phyloP scores from a whole-genome alignment of 2,888 invertebrate species.

The Melieria picta region DNA sequence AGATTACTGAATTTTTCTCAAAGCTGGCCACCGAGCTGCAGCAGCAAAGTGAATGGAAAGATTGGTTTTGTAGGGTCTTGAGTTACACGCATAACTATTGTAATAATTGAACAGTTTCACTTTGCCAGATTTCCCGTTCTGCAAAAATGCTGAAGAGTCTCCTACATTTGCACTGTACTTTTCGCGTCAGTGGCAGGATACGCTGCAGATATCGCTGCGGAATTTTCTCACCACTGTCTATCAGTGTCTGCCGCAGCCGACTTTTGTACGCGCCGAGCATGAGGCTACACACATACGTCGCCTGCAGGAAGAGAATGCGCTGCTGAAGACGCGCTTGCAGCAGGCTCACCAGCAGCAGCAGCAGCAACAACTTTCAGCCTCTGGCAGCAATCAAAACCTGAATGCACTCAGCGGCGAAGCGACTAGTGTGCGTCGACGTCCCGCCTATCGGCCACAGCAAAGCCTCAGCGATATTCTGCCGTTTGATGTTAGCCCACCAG shows the following conservation, averaged over 20 bases:
- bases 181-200: constrained; percentile 95
- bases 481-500: constrained; percentile 75
- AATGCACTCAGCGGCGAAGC: constrained; percentile 18
- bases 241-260: constrained; percentile 88
- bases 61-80: constrained; percentile 90
- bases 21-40: constrained; percentile 89
- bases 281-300: constrained; percentile 82
- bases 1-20: constrained; percentile 87
- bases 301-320: constrained; percentile 85
- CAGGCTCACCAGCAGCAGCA: constrained; percentile 57
- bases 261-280: constrained; percentile 85
- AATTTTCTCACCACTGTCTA: constrained; percentile 92
- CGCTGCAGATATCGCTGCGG: constrained; percentile 86
- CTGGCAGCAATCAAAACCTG: constrained; percentile 44
- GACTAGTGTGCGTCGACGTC: constrained; percentile 50
- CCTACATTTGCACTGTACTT: constrained; percentile 88
- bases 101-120: background rate
- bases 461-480: constrained; percentile 72
- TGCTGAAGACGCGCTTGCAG: constrained; percentile 69
- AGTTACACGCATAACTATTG: background rate
- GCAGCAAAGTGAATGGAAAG: constrained; percentile 92
- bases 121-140: constrained; percentile 85
- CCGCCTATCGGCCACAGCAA: constrained; percentile 67
- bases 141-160: constrained; percentile 91
- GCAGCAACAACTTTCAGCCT: constrained; percentile 46